A percentile compares a stretch with the other conserved stretches of the same genome.
Evolutionary conservation across 2,797 vertebrate species (phyloP).

Genomic region (Aselliscus stoliczkanus): DNA sequence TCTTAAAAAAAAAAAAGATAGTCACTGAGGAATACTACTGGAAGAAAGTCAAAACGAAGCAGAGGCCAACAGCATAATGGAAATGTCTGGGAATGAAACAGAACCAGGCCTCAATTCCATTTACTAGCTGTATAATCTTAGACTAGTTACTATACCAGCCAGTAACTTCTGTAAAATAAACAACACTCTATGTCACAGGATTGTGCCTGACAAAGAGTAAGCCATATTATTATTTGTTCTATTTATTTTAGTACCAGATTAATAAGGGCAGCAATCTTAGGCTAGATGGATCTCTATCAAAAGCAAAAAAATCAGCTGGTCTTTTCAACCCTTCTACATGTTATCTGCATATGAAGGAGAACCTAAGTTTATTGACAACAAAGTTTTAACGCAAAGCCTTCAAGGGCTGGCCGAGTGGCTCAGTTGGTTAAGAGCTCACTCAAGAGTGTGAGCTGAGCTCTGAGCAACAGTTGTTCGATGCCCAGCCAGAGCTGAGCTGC

Average conservation of each 20-base stretch:
- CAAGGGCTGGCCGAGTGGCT: no score
- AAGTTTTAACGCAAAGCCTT: not conserved
- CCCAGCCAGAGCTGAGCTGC: no score
- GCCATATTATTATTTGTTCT: not conserved
- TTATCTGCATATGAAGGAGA: not conserved
- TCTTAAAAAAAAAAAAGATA: no score
- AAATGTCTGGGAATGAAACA: not conserved
- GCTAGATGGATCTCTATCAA: not conserved
- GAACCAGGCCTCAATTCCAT: slow-evolving; percentile 30
- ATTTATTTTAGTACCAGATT: slow-evolving; percentile 25
- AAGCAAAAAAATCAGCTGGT: not conserved
- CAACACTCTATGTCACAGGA: not conserved
- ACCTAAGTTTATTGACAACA: slow-evolving; percentile 3
- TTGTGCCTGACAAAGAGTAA: not conserved
- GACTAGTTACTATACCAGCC: not conserved
- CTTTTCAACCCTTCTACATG: not conserved
- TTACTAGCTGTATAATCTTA: not conserved
- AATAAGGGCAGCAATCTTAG: not conserved
- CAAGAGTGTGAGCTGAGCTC: no score
- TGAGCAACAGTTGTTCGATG: no score
- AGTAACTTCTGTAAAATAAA: slow-evolving; percentile 33
- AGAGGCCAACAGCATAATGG: not conserved
- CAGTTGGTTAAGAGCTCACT: no score
- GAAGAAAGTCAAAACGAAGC: slow-evolving; percentile 13
- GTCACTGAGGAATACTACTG: not conserved